These are phyloP conservation scores for Propsilocerus akamusi DNA, from an alignment of 1,140 invertebrate species.

Conservation along the genomic window DNA sequence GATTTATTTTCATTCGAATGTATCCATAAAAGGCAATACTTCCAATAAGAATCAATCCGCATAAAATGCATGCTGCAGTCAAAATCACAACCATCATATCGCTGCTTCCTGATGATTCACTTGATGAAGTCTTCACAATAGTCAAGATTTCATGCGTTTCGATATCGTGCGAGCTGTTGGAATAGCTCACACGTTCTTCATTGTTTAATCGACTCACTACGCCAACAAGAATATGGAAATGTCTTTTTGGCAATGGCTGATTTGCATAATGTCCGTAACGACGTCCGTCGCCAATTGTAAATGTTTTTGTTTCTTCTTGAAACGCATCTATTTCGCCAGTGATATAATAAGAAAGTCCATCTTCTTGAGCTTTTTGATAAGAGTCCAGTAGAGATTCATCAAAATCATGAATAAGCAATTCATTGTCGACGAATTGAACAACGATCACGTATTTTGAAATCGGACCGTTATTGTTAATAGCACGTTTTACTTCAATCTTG, in stretches of 20 bases:
- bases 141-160: constrained; percentile 2
- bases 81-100: constrained; percentile 27
- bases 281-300: constrained; percentile 56
- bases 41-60: constrained; percentile 33
- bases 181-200: constrained; percentile 43
- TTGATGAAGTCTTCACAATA: constrained; percentile 16
- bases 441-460: constrained; percentile 49
- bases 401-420: constrained; percentile 32
- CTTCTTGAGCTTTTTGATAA: constrained; percentile 34
- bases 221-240: constrained; percentile 53
- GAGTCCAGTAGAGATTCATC: constrained; percentile 28
- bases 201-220: constrained; percentile 45
- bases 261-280: constrained; percentile 62
- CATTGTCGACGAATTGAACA: constrained; percentile 37
- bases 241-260: constrained; percentile 42
- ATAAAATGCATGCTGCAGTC: constrained; percentile 37
- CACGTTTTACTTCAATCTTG: constrained; percentile 35
- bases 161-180: constrained; percentile 29
- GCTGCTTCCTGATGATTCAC: constrained; percentile 14
- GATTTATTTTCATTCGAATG: constrained; percentile 31
- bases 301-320: constrained; percentile 34
- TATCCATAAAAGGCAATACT: constrained; percentile 39
- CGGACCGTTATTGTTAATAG: constrained; percentile 53
- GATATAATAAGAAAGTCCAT: constrained; percentile 55
- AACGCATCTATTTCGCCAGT: constrained; percentile 48